Evolutionary conservation across 2,797 vertebrate genomes (phyloP), one percentile per base, ranked within the genome.

Genomic region (Xenopus petersii): DNA sequence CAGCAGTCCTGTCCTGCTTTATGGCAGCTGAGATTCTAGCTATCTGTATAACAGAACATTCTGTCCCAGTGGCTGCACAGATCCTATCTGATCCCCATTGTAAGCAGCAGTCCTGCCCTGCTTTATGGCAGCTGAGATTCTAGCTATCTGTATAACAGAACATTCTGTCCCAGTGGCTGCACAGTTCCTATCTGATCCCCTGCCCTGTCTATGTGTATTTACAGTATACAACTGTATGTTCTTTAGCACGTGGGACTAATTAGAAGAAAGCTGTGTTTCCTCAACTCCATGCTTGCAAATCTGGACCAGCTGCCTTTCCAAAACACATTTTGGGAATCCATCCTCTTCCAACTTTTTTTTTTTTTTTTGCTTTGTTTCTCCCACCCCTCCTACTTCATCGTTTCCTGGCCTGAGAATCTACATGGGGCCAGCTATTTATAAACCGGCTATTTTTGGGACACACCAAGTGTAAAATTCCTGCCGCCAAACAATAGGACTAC

Each of bases 391-490:
- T 17, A 13, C 47, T 12, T 13, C 42, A 30, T 48, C 67, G 64
- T 69, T 55, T n/a, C 54, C 54, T 56, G 54, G 54, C 54, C 54
- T 56, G 15, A 56, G 54, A 56, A 63, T 64, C 71, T 74, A 60
- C 58, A 24, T 70, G 73, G 73, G 59, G 65, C 66, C 56, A 21
- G 76, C 71, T 79, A 79, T 79, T 79, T 79, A 65, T 79, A 79
- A 26, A 67, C 63, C 71, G 12, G 46, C 76, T 79, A 79, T 79
- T 79, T 79, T 79, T 79, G 76, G 76, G 71, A 64, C 61, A 64
- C 61, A 15, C 46, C 76, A 61, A 79, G 76, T 79, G 76, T 79
- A 74, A 79, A 79, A 74, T 79, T 63, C 76, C 68, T 56, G 12
- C 64, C 36, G 15, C 15, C 63, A 79, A 74, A 79, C 76, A 79